phyloP scores from a whole-genome alignment of 2,888 invertebrate genomes.

The Spodoptera littoralis region DNA sequence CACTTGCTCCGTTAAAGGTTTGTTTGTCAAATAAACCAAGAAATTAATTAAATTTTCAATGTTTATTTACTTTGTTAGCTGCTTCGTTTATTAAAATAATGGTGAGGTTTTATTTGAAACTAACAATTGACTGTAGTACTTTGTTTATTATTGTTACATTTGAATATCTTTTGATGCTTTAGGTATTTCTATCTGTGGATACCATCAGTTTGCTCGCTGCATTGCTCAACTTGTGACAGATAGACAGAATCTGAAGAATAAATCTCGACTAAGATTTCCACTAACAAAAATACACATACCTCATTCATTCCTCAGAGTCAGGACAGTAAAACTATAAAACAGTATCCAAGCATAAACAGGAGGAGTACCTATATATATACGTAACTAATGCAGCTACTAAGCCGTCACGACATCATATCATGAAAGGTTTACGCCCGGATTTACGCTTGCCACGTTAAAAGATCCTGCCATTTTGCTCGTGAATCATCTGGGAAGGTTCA shows the following conservation, averaged over 20 bases:
- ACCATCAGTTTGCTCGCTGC: too few species aligned
- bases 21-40: conserved; percentile 4
- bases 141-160: conserved; percentile 5
- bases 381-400: conserved; percentile 10
- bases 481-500: conserved; percentile 33
- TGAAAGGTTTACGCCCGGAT: conserved; percentile 20
- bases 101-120: background rate
- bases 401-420: conserved; percentile 4
- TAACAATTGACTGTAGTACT: background rate
- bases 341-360: too few species aligned
- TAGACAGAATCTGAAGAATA: too few species aligned
- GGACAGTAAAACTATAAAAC: too few species aligned
- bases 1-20: background rate
- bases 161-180: background rate
- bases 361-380: too few species aligned
- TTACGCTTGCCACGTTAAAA: conserved; percentile 25
- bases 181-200: too few species aligned
- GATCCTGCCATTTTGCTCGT: conserved; percentile 38
- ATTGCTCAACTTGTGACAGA: too few species aligned
- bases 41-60: conserved; percentile 4
- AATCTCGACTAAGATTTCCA: too few species aligned
- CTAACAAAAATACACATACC: too few species aligned
- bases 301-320: too few species aligned
- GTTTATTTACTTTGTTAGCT: conserved; percentile 11
- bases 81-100: conserved; percentile 7